Base-by-base conservation (phyloP, 2,888 invertebrate genomes). In the Cylindroiulus punctatus region DNA sequence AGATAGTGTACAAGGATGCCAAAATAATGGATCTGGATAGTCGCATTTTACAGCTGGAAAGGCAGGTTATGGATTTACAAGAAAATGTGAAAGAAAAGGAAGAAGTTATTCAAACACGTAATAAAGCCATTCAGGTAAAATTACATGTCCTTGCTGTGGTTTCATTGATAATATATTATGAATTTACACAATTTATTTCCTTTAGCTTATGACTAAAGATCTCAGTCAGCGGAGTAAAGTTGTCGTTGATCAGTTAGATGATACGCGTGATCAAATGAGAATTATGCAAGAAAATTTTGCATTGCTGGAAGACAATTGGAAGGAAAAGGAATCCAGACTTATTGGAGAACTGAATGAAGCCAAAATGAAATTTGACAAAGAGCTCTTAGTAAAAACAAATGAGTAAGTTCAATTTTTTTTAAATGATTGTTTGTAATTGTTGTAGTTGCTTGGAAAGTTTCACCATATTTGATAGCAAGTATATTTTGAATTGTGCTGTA, bases 31-130 rank as follows among this genome's bases (percentile, higher is more conserved):
- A 95, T 89, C 91, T 96, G 87, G 93, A 93, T 89, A 93, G 93
- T 88, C 93, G 93, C 90, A 93, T 95, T n/a, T 92, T 94, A 88
- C 94, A 95, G 89, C 92, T 95, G 90, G 96, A 96, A 91, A 93
- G 94, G 12, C 93, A 93, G 87, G 93, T 97, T 84, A 91, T 97
- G 88, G 97, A 97, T 90, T 92, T 92, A 8, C 95, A 96, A 91
- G 97, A 96, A 90, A 94, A 94, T 91, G 92, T 96, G 4, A 94
- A 94, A 89, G 95, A 96, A 91, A 95, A 96, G 90, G 95, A 96
- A 91, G 94, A 95, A 89, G 95, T 96, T 85, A 95, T 96, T 89
- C 94, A 95, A 90, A 94, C 96, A 7, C 93, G 96, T 90, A 95
- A 95, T 89, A 94, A 94, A 91, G 96, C 96, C 42, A 90, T 91